Evolutionary conservation across 2,113 vertebrate species (phyloP), one percentile per base, ranked within the genome.

Genomic region (Sphaerodactylus townsendi): DNA sequence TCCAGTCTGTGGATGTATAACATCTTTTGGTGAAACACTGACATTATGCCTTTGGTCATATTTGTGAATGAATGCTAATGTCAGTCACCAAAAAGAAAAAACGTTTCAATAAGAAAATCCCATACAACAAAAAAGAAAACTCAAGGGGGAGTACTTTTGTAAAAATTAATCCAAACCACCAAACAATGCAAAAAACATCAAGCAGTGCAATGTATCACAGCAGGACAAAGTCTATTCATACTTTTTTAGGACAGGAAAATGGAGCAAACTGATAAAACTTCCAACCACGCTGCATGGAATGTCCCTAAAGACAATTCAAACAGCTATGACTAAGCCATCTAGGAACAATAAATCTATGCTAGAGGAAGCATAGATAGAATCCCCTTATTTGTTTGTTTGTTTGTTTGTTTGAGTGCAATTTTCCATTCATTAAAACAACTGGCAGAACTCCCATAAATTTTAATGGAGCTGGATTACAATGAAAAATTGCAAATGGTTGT

Each of bases 281-380:
- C 23, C 69, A 17, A 25, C 13, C 48, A 59, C 59, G 59, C 56
- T 56, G 46, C 77, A 28, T 77, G 48, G 35, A 30, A 77, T 59
- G 70, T 59, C 37, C 35, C 77, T n/a, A 70, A 77, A 77, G 48
- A 33, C 65, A 84, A 77, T 41, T 70, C 2, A 77, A 77, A 59
- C 35, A 35, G 3, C 28, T 84, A 70, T 70, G 33, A 70, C 30
- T 23, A 33, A 70, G 56, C 19, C 46, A 41, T 30, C 53, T 30
- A 68, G 64, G 48, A 77, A 41, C 33, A 77, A 83, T 76, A 79
- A 80, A 77, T 84, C 46, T 69, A 35, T 68, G 48, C n/a, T 37
- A 69, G 33, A 56, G 25, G 44, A 28, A 77, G 56, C 74, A 59
- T 53, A 77, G 21, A 66, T 62, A 66, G 44, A n/a, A 48, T 75